Evolutionary conservation across 2,888 invertebrate species (phyloP).

Genomic region (Troglohyphantes excavatus): DNA sequence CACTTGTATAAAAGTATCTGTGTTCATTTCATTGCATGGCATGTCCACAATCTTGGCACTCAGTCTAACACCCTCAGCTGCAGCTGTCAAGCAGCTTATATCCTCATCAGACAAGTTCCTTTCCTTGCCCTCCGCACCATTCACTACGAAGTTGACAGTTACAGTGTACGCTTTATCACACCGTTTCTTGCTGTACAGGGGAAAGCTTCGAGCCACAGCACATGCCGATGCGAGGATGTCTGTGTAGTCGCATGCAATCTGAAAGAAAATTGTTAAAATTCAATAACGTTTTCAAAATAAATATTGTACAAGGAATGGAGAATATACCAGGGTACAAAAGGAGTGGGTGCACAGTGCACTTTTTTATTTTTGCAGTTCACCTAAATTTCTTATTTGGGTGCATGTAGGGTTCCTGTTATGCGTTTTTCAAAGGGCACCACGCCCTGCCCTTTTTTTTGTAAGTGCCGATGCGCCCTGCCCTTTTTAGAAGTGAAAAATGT

Average conservation of each 20-base stretch:
- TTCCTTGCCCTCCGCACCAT: conserved; percentile 80
- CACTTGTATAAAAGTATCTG: conserved; percentile 89
- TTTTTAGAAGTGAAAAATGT: too few species aligned
- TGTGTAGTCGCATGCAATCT: conserved; percentile 90
- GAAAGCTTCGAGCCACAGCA: conserved; percentile 91
- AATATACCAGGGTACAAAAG: too few species aligned
- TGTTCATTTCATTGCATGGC: conserved; percentile 93
- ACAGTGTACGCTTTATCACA: conserved; percentile 82
- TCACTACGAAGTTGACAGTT: conserved; percentile 85
- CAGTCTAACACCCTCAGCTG: conserved; percentile 85
- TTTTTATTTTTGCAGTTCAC: too few species aligned
- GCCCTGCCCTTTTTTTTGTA: too few species aligned
- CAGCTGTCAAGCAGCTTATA: conserved; percentile 82
- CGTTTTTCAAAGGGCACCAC: too few species aligned
- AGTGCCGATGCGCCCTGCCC: too few species aligned
- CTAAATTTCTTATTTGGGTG: too few species aligned
- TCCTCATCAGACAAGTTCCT: conserved; percentile 84
- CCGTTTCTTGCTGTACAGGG: conserved; percentile 87
- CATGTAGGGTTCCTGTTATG: too few species aligned
- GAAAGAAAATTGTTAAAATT: conserved; percentile 74
- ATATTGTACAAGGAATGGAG: too few species aligned
- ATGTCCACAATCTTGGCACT: conserved; percentile 92
- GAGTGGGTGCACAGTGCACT: too few species aligned
- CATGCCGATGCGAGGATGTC: conserved; percentile 91
- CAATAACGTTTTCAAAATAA: too few species aligned